phyloP scores from a whole-genome alignment of 2,888 invertebrate species.

The Nipponacmea schrenckii region DNA sequence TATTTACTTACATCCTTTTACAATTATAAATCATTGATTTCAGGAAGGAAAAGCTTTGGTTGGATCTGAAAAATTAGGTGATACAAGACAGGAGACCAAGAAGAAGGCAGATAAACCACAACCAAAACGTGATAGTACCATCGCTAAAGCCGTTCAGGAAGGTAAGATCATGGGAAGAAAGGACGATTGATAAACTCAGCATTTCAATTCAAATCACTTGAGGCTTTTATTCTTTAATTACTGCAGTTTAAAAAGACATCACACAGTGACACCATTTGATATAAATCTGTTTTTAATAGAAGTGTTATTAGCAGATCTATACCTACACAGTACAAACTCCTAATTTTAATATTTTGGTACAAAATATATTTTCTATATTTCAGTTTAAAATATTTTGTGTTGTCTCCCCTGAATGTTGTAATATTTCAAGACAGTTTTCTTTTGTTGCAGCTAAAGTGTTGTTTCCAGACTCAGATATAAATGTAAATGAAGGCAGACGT shows the following conservation, averaged over 20 bases:
- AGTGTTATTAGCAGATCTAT: too few relatives aligned
- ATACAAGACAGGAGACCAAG: slow-evolving; percentile 54
- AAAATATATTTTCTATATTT: too few relatives aligned
- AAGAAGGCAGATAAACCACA: slow-evolving; percentile 34
- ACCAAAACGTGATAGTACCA: slow-evolving; percentile 51
- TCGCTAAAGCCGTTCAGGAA: slow-evolving; percentile 59
- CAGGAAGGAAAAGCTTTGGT: slow-evolving; percentile 60
- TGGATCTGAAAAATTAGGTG: slow-evolving; percentile 59
- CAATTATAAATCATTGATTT: not conserved
- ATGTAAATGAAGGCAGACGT: slow-evolving; percentile 48
- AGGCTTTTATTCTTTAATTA: not conserved
- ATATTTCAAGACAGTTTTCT: too few relatives aligned
- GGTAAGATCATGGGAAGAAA: slow-evolving; percentile 40
- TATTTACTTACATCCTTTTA: too few relatives aligned
- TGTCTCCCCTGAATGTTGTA: too few relatives aligned
- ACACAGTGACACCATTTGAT: too few relatives aligned
- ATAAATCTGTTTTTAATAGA: too few relatives aligned
- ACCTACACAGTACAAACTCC: too few relatives aligned
- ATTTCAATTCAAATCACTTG: not conserved
- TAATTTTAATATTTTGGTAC: too few relatives aligned
- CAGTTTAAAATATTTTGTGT: too few relatives aligned
- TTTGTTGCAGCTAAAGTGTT: slow-evolving; percentile 44
- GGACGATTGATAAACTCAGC: not conserved
- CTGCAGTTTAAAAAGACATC: not conserved
- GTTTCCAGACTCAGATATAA: slow-evolving; percentile 42